Conservation (phyloP, 2,888 invertebrate species). For the Apocheima hispidaria region DNA sequence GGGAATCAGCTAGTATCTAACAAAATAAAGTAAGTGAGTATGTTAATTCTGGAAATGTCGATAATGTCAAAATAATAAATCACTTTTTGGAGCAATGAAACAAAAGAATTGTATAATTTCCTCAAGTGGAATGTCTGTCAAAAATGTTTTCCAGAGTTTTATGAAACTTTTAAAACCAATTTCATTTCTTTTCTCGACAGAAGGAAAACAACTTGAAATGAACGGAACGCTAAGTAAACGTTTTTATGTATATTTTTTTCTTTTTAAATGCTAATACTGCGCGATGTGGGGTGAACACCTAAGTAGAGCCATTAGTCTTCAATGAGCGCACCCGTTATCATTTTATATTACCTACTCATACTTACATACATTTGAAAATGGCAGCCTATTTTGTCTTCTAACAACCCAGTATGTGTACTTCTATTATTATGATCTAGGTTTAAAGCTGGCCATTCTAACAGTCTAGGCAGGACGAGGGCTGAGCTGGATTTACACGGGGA, state of each 20-base stretch:
- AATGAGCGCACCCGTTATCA: constrained; percentile 25
- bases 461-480: too few species aligned
- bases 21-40: not conserved
- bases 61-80: constrained; percentile 13
- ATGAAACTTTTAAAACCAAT: constrained; percentile 60
- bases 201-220: constrained; percentile 59
- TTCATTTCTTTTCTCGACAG: constrained; percentile 54
- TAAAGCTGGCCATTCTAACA: too few species aligned
- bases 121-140: constrained; percentile 45
- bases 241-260: constrained; percentile 63
- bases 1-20: too few species aligned
- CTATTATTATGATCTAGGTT: too few species aligned
- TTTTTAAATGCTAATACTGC: constrained; percentile 64
- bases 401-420: not conserved
- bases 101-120: constrained; percentile 25
- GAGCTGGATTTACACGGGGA: too few species aligned
- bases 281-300: constrained; percentile 45
- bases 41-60: not conserved
- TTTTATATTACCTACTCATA: constrained; percentile 22
- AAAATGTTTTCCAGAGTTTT: constrained; percentile 53
- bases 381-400: not conserved
- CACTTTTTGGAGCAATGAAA: constrained; percentile 13
- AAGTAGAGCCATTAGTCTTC: constrained; percentile 33
- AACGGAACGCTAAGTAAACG: constrained; percentile 58
- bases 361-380: constrained; percentile 6